Percentiles rank a stretch among this genome's conserved stretches.
Evolutionary conservation across 2,888 invertebrate genomes (phyloP).

Genomic region (Lepetodrilus schrolli): DNA sequence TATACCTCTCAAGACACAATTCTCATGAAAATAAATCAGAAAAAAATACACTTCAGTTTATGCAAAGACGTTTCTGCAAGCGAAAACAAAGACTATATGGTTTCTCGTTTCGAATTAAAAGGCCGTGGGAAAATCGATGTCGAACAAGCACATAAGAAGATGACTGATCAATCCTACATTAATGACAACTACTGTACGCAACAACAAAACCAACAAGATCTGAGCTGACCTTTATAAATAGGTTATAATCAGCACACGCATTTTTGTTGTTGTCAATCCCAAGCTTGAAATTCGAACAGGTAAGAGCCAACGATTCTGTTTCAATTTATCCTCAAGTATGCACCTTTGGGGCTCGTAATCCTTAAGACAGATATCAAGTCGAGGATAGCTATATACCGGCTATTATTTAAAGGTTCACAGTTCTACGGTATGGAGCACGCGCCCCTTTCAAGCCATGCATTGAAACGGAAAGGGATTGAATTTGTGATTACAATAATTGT

Average conservation of each 20-base stretch:
- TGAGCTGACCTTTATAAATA: background rate
- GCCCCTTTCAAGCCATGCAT: background rate
- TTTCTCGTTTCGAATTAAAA: background rate
- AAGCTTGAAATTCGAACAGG: background rate
- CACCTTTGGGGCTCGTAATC: no score
- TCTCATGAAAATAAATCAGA: no score
- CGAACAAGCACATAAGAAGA: background rate
- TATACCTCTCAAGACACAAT: no score
- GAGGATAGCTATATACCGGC: no score
- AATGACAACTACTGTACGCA: background rate
- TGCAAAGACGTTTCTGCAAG: background rate
- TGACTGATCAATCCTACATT: background rate
- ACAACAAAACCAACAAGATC: background rate
- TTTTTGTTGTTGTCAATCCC: background rate
- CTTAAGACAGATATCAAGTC: no score
- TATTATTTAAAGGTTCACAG: background rate
- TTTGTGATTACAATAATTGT: conserved; percentile 14
- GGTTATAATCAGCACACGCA: conserved; percentile 1
- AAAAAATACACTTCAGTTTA: background rate
- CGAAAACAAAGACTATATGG: background rate
- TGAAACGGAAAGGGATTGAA: conserved; percentile 5
- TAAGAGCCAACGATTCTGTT: background rate
- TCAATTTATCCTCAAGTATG: no score
- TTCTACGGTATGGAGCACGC: background rate
- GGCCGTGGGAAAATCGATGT: conserved; percentile 1